Conservation (phyloP, 1,140 invertebrate genomes). For the Campoletis sonorensis region DNA sequence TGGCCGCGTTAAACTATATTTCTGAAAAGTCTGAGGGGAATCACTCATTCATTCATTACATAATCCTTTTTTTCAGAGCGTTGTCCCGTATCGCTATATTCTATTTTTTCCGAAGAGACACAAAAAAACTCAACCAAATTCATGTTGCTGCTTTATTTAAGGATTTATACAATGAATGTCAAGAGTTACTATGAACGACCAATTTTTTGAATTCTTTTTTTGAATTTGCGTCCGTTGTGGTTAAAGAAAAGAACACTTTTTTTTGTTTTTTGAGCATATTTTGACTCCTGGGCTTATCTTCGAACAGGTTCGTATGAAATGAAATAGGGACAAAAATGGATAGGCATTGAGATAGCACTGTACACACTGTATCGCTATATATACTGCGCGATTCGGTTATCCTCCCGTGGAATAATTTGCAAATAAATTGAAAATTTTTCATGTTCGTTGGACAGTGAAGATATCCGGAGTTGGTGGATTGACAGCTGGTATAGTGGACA, state of each 20-base stretch:
- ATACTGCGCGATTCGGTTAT: neutral
- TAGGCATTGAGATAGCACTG: neutral
- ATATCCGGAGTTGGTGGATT: neutral
- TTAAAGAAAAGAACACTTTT: too few relatives aligned
- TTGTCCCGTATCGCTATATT: too few relatives aligned
- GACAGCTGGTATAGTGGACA: neutral
- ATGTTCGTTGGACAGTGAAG: neutral
- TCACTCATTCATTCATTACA: too few relatives aligned
- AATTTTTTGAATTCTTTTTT: too few relatives aligned
- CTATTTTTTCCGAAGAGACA: too few relatives aligned
- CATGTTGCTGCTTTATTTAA: too few relatives aligned
- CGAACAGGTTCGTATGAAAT: neutral
- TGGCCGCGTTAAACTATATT: too few relatives aligned
- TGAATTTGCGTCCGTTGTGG: neutral
- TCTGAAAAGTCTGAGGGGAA: too few relatives aligned
- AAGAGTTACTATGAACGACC: too few relatives aligned
- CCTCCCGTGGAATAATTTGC: neutral
- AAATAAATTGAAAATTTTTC: constrained; percentile 8
- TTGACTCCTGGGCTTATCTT: neutral
- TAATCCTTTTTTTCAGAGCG: too few relatives aligned
- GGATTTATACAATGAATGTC: too few relatives aligned
- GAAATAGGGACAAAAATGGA: neutral
- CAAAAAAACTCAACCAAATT: too few relatives aligned
- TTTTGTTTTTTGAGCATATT: neutral
- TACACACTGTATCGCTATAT: neutral